Base-by-base conservation (phyloP, 2,113 vertebrate species). In the Perca fluviatilis region DNA sequence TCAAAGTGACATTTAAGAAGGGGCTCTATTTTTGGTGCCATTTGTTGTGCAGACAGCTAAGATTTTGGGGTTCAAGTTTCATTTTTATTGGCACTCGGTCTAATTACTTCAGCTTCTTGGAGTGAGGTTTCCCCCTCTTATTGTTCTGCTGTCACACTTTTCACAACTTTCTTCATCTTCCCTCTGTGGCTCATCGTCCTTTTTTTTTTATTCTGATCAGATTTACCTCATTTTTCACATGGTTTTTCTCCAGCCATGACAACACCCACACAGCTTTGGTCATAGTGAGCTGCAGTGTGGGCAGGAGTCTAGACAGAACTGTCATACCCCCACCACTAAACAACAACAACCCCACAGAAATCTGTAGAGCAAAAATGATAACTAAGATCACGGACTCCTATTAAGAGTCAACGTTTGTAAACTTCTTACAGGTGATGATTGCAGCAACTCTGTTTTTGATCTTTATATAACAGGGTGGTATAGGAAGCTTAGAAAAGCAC, bases 1-100 rank as follows among this genome's bases (percentile, higher is more conserved):
- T 61, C 12, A 72, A 25, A 60, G 25, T 70, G 50, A 84, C 79
- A 61, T 33, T 4, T 3, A 40, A 79, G 72, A 47, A 53, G 10
- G 30, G 56, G 16, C 74, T 80, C 40, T 43, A 43, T 43, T 43
- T 40, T 43, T 43, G 9, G 10, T 43, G 40, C 40, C 2, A 43
- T 11, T 43, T 43, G 40, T 43, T 43, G 40, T 43, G 46, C 60
- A 50, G n/a, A 15, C 2, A 47, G 25, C 4, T 46, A 33, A 2
- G 25, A 46, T 66, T 33, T 40, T 51, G 3, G 15, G 62, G 18
- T 27, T 53, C 0, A 70, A 30, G 46, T 30, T 64, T 46, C 5
- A 27, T 61, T 75, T 66, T n/a, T 61, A 51, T 53, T 68, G 62
- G 25, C 46, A n/a, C 18, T 53, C 13, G 2, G 33, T 51, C 46